Percentiles rank a stretch among this genome's conserved stretches.
These are phyloP conservation scores for Eristalis pertinax DNA, from an alignment of 2,888 invertebrate species.

Conservation along the genomic window DNA sequence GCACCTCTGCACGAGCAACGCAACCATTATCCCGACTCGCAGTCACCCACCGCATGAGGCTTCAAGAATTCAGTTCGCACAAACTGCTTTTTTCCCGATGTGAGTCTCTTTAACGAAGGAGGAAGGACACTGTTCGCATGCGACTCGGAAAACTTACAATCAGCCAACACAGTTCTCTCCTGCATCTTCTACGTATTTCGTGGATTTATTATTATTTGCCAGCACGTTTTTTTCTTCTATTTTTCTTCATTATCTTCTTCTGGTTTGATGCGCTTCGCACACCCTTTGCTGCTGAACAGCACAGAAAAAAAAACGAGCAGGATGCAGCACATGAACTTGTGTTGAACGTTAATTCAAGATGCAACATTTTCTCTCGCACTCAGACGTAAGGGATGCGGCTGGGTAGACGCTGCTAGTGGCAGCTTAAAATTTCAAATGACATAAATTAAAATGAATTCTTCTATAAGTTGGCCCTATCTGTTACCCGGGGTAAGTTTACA, in stretches of 20 bases:
- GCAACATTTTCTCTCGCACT: neutral
- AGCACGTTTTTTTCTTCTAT: neutral
- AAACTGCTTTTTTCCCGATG: neutral
- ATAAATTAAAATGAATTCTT: conserved; percentile 1
- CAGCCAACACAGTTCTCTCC: neutral
- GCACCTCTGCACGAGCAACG: neutral
- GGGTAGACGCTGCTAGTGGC: neutral
- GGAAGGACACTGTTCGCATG: neutral
- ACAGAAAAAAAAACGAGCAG: neutral
- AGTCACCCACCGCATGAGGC: no score
- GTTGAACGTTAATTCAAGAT: neutral
- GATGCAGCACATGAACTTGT: neutral
- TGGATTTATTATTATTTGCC: conserved; percentile 2
- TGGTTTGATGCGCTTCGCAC: neutral
- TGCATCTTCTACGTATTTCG: neutral
- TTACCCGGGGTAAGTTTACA: neutral
- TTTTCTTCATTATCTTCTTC: conserved; percentile 2
- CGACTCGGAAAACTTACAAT: neutral
- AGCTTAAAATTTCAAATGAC: conserved; percentile 1
- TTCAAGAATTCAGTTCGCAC: neutral
- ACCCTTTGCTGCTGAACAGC: neutral
- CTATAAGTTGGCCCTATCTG: neutral
- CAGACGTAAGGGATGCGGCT: neutral
- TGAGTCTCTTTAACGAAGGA: neutral
- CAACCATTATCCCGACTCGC: no score